Percentiles rank a stretch among this genome's conserved stretches.
phyloP scores from a whole-genome alignment of 2,113 vertebrate genomes.

The Zapus hudsonius region DNA sequence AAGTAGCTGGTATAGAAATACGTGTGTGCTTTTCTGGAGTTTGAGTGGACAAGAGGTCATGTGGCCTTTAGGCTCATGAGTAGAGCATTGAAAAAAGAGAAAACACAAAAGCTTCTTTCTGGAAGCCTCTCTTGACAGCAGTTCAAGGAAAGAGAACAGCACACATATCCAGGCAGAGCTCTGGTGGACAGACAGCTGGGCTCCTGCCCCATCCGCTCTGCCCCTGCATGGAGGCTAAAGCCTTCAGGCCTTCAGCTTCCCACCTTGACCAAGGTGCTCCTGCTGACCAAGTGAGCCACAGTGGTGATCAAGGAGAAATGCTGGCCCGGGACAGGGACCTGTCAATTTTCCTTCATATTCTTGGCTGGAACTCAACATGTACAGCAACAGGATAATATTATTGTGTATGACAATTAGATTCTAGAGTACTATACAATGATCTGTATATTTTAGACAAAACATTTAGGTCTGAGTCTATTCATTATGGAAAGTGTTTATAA shows the following conservation, averaged over 20 bases:
- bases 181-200: neutral
- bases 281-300: neutral
- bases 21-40: neutral
- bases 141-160: neutral
- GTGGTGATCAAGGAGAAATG: neutral
- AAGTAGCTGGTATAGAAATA: too few species aligned
- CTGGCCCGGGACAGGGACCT: neutral
- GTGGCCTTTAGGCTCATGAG: neutral
- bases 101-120: constrained; percentile 1
- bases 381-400: neutral
- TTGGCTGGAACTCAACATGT: neutral
- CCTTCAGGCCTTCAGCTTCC: neutral
- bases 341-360: neutral
- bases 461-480: neutral
- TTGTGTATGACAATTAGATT: neutral
- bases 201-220: neutral
- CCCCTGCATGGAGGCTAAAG: neutral
- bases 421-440: neutral
- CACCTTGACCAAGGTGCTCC: neutral
- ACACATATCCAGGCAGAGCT: neutral
- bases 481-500: neutral
- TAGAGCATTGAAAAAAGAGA: neutral
- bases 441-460: neutral
- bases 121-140: neutral
- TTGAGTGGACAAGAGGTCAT: neutral